A percentile compares a stretch with the other conserved stretches of the same genome.
These are phyloP conservation scores for Hesperia comma DNA, from an alignment of 2,888 invertebrate species.

Conservation along the genomic window DNA sequence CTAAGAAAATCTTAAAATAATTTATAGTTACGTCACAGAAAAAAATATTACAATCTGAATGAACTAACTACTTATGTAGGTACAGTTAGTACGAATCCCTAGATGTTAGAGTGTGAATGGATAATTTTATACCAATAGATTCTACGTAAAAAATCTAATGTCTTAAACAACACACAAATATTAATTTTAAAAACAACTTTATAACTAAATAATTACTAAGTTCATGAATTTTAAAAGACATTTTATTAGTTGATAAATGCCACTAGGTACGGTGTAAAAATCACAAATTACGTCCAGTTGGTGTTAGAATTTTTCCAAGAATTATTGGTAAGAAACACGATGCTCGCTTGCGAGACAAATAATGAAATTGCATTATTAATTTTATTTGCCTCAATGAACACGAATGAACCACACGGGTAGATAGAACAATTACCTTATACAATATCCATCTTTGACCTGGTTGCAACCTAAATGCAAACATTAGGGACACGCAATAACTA, in stretches of 20 bases:
- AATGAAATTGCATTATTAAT: constrained; percentile 21
- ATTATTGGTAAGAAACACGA: constrained; percentile 19
- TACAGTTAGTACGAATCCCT: too few species aligned
- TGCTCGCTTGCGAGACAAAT: constrained; percentile 28
- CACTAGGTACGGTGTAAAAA: not conserved
- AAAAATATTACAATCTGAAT: too few species aligned
- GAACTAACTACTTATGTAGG: too few species aligned
- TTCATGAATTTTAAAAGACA: too few species aligned
- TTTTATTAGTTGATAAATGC: not conserved
- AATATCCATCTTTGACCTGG: constrained; percentile 77
- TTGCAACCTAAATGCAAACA: constrained; percentile 75
- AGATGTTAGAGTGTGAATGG: too few species aligned
- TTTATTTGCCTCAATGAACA: constrained; percentile 32
- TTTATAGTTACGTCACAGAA: too few species aligned
- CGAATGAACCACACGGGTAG: constrained; percentile 43
- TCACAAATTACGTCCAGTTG: not conserved
- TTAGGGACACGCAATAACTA: constrained; percentile 70
- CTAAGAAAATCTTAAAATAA: too few species aligned
- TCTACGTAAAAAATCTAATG: too few species aligned
- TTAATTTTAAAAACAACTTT: too few species aligned
- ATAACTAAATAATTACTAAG: too few species aligned
- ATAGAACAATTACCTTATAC: constrained; percentile 60
- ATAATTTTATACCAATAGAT: too few species aligned
- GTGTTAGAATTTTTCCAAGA: constrained; percentile 23
- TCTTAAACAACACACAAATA: too few species aligned